These are phyloP conservation scores for Leptinotarsa juncta DNA, from an alignment of 2,888 invertebrate species.

Conservation along the genomic window DNA sequence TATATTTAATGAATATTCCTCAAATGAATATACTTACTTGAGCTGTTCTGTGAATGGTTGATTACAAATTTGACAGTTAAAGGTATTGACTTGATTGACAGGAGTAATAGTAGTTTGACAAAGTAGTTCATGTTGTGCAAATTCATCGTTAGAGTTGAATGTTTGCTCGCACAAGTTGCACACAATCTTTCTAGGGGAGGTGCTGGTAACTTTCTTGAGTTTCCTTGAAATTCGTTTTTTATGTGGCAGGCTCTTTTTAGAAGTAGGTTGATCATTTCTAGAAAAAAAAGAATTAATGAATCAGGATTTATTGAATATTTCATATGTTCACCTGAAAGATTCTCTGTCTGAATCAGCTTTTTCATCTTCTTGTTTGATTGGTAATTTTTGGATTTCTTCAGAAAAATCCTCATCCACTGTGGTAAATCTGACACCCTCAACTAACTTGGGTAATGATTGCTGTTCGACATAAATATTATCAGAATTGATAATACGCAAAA, in stretches of 20 bases:
- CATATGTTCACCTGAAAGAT: constrained; percentile 47
- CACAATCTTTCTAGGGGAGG: constrained; percentile 59
- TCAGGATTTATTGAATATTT: background rate
- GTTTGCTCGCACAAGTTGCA: constrained; percentile 67
- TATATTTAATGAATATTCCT: background rate
- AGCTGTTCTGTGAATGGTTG: constrained; percentile 80
- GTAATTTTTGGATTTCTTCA: constrained; percentile 28
- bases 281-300: constrained; percentile 4
- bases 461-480: constrained; percentile 60
- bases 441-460: constrained; percentile 52
- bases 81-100: constrained; percentile 65
- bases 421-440: constrained; percentile 49
- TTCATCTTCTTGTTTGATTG: constrained; percentile 56
- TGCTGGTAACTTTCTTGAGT: constrained; percentile 67
- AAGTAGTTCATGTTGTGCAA: constrained; percentile 68
- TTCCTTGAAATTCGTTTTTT: constrained; percentile 88
- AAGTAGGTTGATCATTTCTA: constrained; percentile 57
- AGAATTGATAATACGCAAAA: constrained; percentile 61
- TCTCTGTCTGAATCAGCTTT: constrained; percentile 62
- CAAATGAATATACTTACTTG: constrained; percentile 55
- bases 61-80: constrained; percentile 85
- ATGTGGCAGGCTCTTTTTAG: constrained; percentile 82
- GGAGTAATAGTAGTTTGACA: constrained; percentile 63
- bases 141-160: constrained; percentile 63
- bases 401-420: constrained; percentile 24